Base-by-base conservation (phyloP, 2,797 vertebrate species). In the Cryptoprocta ferox region DNA sequence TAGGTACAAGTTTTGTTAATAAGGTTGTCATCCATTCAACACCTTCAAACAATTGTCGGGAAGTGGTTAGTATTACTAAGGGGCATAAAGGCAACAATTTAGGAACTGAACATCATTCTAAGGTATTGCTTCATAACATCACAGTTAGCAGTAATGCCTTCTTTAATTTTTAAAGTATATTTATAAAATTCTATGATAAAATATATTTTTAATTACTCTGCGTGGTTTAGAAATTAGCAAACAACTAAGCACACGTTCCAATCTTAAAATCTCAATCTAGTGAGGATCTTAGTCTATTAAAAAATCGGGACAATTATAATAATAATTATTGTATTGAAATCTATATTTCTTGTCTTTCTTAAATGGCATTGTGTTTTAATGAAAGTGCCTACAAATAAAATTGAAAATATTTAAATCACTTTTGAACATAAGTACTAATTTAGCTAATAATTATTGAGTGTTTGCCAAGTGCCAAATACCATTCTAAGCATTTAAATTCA, bases 401-500 rank as follows among this genome's bases (percentile, higher is more conserved):
- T 71, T 42, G 9, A 92, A 95, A 94, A 90, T 32, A 96, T 82
- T 95, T 92, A 84, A 83, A 56, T 35, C 21, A 91, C 24, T 63
- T 94, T 89, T 91, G 48, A 94, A 37, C 4, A 5, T 63, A 92
- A 88, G 11, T 70, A 73, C 7, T 92, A 81, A 94, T 95, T 95
- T 94, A 50, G 3, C 42, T 97, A 95, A 93, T 95, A 91, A 73
- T 91, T 80, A n/a, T 32, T 92, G 37, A 93, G 3, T 95, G 6
- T 73, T 96, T 96, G 56, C 61, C 94, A 94, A 94, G 35, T 92
- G 66, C 12, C 66, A 95, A 78, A 85, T 59, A 89, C 15, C n/a
- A 92, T 88, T 50, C n/a, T 85, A 95, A 80, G 28, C 35, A 79
- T 94, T 76, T 84, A 97, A 88, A 97, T 92, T 71, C 48, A 79